Evolutionary conservation across 1,140 invertebrate species (phyloP), one percentile per base, ranked within the genome.

Genomic region (Daktulosphaira vitifoliae): DNA sequence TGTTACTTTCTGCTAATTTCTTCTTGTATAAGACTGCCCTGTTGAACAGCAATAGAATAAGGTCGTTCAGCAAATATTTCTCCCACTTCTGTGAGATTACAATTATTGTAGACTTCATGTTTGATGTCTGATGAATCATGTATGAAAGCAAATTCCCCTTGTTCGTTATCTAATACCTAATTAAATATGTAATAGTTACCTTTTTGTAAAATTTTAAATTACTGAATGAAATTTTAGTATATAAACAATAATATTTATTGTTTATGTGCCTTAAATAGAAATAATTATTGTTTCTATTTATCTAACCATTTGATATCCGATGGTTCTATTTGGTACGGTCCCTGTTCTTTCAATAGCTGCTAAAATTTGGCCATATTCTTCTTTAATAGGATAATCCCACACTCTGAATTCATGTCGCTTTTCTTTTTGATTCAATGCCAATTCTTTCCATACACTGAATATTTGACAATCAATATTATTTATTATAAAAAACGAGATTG

Each of bases 301-400:
- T 38, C 59, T 42, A 72, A 82, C 83, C 75, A 85, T 87, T 67
- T 77, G 73, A 70, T 90, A 90, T 1, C 89, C 90, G 67, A 85
- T 84, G n/a, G 78, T 72, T 1, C 82, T 81, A 62, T 79, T 80
- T 3, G 73, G 71, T 0, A 92, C 84, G 0, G 87, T 84, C 70
- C 82, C 82, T 1, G 87, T 87, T 67, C 84, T 82, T 54, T 88
- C 84, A 48, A 94, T 92, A 20, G 89, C 87, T 38, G 88, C 75
- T 29, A 92, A 75, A 68, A 94, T 92, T 68, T 90, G 88, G 2
- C 87, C 89, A 70, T 91, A 94, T 74, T 92, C 88, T 74, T 93
- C 89, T 69, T 88, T 86, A 48, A 94, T 89, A 1, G 90, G 91
- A 75, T 94, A 94, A 71, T 95, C 90, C 91, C 91, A 96, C 1